Evolutionary conservation across 2,888 invertebrate genomes (phyloP), one percentile per base, ranked within the genome.

Genomic region (Apamea monoglypha): DNA sequence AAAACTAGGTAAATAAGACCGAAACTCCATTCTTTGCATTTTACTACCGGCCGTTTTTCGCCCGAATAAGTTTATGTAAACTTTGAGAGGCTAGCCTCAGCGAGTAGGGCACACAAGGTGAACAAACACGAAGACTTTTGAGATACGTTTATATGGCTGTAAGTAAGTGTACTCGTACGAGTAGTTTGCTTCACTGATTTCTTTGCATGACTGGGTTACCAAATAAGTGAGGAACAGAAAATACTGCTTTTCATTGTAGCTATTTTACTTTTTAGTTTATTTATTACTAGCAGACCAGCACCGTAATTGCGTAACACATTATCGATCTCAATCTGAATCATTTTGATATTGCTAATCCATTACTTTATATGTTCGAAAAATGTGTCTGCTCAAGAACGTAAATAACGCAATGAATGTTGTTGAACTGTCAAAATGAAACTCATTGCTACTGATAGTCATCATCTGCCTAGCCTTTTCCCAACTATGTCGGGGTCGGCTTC

Each of bases 21-120:
- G 69, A 64, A 81, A 79, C 63, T 72, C 73, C 61, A 72, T 75
- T 75, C 73, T 73, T 79, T 73, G 74, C 61, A 40, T 71, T 82
- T 86, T 73, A 76, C 64, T 68, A 68, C 64, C 61, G 40, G 68
- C 61, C 61, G 59, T 66, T 67, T 84, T 53, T 56, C 66, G 53
- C 69, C 21, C 29, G 75, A 84, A 77, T 77, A 75, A 79, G 66
- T 85, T 56, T 69, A 67, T 76, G 73, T 68, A 79, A 84, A 85
- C 85, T 73, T 75, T 14, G n/a, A 66, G 59, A 50, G 70, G 71
- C 40, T 68, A 68, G 75, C 56, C 29, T 53, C 56, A n/a, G 40
- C 40, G 64, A 70, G 70, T 66, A 71, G 47, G 36, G 29, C 50
- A 66, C 53, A 74, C 53, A 74, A 76, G 56, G 66, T 79, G 68